Evolutionary conservation across 2,797 vertebrate genomes (phyloP), one percentile per base, ranked within the genome.

Genomic region (Myotis myotis): DNA sequence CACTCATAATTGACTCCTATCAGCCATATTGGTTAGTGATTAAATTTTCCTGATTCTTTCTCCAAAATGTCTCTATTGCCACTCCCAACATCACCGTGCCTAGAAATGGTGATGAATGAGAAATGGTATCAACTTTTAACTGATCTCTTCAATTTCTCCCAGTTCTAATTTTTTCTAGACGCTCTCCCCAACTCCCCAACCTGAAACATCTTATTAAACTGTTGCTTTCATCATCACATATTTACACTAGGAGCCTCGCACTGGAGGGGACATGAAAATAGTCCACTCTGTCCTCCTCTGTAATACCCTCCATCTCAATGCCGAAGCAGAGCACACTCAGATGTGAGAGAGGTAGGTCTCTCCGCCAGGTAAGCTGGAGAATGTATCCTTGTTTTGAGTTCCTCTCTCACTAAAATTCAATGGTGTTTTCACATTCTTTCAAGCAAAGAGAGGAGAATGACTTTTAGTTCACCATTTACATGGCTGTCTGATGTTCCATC

Each of bases 311-410:
- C 12, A 8, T 30, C 19, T 91, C 53, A 6, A 8, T 64, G 66
- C 72, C n/a, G 13, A 91, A 33, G 51, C 68, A 23, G 68, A 76
- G 20, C 8, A 19, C 6, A 36, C 36, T 70, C 44, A 57, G n/a
- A 68, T 30, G 36, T 0, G 38, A 78, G 49, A 15, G 23, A 36
- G 22, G 78, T 74, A 38, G n/a, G 23, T 81, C 19, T 91, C 49
- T 84, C 49, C 68, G 28, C 44, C 44, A 57, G 44, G 53, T 33
- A 20, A 79, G 28, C 60, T 71, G 13, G n/a, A 71, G 28, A 36
- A 51, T 91, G 94, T 76, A 62, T 75, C 53, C 87, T 90, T 88
- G 64, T 60, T 89, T 92, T 74, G 38, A 87, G 47, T 89, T 83
- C 94, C 19, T 93, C n/a, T 86, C 79, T 89, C 23, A 20, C 44